phyloP scores from a whole-genome alignment of 2,113 vertebrate species.

The Phoenicopterus ruber region DNA sequence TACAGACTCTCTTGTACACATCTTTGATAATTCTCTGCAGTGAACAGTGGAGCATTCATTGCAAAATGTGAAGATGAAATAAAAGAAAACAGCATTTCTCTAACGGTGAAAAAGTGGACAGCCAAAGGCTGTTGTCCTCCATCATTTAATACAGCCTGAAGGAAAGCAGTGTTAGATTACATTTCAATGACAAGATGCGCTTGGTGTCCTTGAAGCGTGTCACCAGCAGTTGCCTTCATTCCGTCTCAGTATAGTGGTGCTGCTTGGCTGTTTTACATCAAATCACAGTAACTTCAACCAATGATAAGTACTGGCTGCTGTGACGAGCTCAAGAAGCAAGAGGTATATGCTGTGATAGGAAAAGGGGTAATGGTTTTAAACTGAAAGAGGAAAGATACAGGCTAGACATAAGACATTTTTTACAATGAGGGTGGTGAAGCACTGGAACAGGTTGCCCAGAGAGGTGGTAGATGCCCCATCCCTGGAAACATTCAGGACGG shows the following conservation, averaged over 20 bases:
- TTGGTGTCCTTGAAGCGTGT: neutral
- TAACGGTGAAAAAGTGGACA: neutral
- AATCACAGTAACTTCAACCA: neutral
- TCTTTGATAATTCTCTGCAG: neutral
- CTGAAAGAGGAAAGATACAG: too few relatives aligned
- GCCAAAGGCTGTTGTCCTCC: neutral
- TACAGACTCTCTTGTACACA: neutral
- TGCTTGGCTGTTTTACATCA: neutral
- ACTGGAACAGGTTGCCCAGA: too few relatives aligned
- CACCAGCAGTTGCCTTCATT: neutral
- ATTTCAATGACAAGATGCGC: neutral
- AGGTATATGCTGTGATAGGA: neutral
- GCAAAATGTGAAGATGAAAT: neutral
- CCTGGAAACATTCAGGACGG: too few relatives aligned
- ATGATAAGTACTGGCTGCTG: neutral
- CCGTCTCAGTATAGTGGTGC: neutral
- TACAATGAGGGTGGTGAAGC: too few relatives aligned
- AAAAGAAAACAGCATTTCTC: neutral
- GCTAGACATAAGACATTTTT: too few relatives aligned
- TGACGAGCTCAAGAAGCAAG: neutral
- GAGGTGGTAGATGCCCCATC: too few relatives aligned
- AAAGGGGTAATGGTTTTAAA: too few relatives aligned
- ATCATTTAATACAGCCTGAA: neutral
- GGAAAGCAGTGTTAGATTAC: neutral
- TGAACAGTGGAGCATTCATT: neutral